These are phyloP conservation scores for Cephalopachus bancanus DNA, from an alignment of 2,797 vertebrate species.

Conservation along the genomic window DNA sequence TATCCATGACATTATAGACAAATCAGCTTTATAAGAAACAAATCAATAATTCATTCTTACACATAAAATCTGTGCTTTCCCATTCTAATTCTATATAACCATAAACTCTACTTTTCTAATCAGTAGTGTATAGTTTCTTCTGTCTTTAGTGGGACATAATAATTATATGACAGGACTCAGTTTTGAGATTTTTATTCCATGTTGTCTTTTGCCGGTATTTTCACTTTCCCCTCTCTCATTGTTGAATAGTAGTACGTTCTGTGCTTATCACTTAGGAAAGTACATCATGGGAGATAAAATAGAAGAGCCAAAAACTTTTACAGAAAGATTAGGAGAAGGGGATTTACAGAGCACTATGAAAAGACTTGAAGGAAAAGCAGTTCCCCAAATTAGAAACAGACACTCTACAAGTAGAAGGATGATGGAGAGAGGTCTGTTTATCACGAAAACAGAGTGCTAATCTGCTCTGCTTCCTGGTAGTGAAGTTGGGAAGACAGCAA, in stretches of 20 bases:
- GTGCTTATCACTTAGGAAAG: not conserved
- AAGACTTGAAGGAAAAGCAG: not conserved
- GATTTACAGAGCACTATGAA: not conserved
- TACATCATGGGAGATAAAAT: not conserved
- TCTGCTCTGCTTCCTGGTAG: constrained; percentile 33
- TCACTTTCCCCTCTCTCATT: not conserved
- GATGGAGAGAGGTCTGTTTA: not conserved
- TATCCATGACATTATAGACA: not conserved
- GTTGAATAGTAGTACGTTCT: not conserved
- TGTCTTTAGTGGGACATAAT: not conserved
- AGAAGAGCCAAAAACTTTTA: constrained; percentile 3
- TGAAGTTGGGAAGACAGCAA: not conserved
- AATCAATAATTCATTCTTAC: constrained; percentile 19
- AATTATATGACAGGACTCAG: not conserved
- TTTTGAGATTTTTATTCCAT: constrained; percentile 31
- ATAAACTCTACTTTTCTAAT: constrained; percentile 12
- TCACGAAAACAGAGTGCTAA: not conserved
- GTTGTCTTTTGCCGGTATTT: constrained; percentile 29
- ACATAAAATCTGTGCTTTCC: constrained; percentile 4
- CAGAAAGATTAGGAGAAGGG: not conserved
- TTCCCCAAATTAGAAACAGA: not conserved
- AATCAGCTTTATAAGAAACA: constrained; percentile 16
- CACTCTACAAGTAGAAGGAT: not conserved
- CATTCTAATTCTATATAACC: constrained; percentile 28
- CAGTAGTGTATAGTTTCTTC: not conserved